phyloP scores from a whole-genome alignment of 2,888 invertebrate species.

The Euplagia quadripunctaria region DNA sequence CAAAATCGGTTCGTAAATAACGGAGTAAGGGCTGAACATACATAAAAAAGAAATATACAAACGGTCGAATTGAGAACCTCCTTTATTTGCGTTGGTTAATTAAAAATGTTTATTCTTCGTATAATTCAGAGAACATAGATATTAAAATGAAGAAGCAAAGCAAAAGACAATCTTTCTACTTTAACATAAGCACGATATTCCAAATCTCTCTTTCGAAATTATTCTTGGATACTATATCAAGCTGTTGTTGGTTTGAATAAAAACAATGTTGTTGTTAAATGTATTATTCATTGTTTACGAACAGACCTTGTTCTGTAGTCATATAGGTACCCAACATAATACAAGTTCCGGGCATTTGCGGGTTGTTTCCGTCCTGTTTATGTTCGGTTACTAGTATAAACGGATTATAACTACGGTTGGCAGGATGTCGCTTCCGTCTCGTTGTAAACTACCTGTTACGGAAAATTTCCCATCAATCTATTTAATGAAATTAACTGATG shows the following conservation, averaged over 20 bases:
- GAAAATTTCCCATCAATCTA: conserved; percentile 16
- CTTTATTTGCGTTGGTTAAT: too few relatives aligned
- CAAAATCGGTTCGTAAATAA: too few relatives aligned
- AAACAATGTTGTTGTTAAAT: conserved; percentile 28
- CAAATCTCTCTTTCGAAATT: conserved; percentile 4
- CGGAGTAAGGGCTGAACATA: too few relatives aligned
- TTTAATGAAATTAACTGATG: conserved; percentile 7
- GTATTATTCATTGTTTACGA: conserved; percentile 42
- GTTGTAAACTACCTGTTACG: conserved; percentile 8
- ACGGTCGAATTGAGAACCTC: too few relatives aligned
- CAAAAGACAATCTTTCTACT: neutral
- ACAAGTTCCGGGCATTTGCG: neutral
- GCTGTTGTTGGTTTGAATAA: conserved; percentile 18
- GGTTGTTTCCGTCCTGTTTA: conserved; percentile 15
- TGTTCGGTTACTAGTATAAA: conserved; percentile 7
- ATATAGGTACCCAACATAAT: neutral
- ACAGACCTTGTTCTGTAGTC: neutral
- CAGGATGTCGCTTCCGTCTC: conserved; percentile 9
- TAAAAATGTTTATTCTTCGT: neutral
- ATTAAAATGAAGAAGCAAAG: neutral
- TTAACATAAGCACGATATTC: neutral
- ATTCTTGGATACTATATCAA: conserved; percentile 20
- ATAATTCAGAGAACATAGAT: neutral
- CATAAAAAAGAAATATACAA: too few relatives aligned
- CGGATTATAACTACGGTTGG: conserved; percentile 16